These are phyloP conservation scores for Parnassius mnemosyne DNA, from an alignment of 2,888 invertebrate species.

Conservation along the genomic window DNA sequence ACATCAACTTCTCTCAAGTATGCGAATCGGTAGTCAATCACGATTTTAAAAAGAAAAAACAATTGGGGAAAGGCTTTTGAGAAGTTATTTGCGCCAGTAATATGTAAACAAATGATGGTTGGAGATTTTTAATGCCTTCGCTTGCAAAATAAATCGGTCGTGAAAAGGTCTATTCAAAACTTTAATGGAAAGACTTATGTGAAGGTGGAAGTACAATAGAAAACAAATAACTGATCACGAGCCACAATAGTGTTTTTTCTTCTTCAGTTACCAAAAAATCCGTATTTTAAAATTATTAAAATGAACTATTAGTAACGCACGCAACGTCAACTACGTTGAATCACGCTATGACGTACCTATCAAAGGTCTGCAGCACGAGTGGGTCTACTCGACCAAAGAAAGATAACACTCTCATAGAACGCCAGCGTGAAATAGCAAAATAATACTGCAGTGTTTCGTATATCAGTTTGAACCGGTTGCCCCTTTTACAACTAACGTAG, in stretches of 20 bases:
- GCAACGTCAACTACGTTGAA: no score
- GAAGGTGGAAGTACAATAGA: slow-evolving; percentile 9
- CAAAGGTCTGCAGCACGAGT: no score
- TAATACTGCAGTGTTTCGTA: no score
- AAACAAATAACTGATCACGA: not conserved
- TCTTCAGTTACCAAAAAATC: no score
- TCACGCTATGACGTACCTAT: no score
- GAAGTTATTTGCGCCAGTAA: slow-evolving; percentile 33
- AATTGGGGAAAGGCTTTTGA: slow-evolving; percentile 39
- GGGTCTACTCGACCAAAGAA: no score
- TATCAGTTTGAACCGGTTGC: no score
- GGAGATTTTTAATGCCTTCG: slow-evolving; percentile 6
- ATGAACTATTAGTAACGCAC: no score
- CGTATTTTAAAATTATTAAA: no score
- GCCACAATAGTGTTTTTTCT: not conserved
- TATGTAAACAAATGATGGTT: slow-evolving; percentile 25
- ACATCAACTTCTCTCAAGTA: slow-evolving; percentile 51
- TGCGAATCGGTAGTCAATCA: slow-evolving; percentile 68
- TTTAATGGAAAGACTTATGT: slow-evolving; percentile 19
- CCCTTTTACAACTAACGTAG: no score
- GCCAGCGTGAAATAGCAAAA: no score
- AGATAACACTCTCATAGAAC: no score
- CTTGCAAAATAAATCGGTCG: slow-evolving; percentile 7
- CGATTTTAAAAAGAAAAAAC: slow-evolving; percentile 41
- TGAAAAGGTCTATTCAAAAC: slow-evolving; percentile 18